These are phyloP conservation scores for Petrolisthes manimaculis DNA, from an alignment of 2,888 invertebrate genomes.

Conservation along the genomic window DNA sequence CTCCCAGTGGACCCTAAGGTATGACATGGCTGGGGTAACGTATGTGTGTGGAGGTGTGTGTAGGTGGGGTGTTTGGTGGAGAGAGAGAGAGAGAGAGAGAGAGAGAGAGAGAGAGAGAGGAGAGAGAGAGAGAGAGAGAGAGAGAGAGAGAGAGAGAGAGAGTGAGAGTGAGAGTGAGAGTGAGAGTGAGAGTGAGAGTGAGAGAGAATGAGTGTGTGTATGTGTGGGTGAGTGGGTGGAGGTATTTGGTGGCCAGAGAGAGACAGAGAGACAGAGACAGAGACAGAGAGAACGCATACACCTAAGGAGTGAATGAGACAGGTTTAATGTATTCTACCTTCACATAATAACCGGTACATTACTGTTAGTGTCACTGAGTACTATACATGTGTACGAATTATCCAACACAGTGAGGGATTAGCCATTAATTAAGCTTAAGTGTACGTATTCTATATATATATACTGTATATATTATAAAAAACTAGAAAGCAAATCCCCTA, in stretches of 20 bases:
- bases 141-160: not conserved
- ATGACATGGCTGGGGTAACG: not conserved
- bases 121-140: conserved; percentile 19
- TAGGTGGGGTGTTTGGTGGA: not conserved
- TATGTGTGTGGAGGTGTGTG: not conserved
- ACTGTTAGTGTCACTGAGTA: too few species aligned
- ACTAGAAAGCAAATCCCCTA: too few species aligned
- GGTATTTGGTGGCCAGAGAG: not conserved
- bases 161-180: not conserved
- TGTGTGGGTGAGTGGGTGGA: not conserved
- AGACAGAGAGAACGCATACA: not conserved
- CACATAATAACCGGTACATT: too few species aligned
- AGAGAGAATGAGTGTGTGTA: not conserved
- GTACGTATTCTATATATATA: too few species aligned
- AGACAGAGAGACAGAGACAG: not conserved
- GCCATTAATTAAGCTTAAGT: too few species aligned
- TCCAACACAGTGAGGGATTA: too few species aligned
- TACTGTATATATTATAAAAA: too few species aligned
- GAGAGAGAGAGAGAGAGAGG: conserved; percentile 29
- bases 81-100: not conserved
- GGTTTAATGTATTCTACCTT: too few species aligned
- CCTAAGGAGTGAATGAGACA: not conserved
- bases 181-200: not conserved
- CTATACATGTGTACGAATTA: too few species aligned
- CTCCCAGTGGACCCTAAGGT: too few species aligned